Percentiles rank a stretch among this genome's conserved stretches.
These are phyloP conservation scores for Ceriagrion tenellum DNA, from an alignment of 2,888 invertebrate species.

Conservation along the genomic window DNA sequence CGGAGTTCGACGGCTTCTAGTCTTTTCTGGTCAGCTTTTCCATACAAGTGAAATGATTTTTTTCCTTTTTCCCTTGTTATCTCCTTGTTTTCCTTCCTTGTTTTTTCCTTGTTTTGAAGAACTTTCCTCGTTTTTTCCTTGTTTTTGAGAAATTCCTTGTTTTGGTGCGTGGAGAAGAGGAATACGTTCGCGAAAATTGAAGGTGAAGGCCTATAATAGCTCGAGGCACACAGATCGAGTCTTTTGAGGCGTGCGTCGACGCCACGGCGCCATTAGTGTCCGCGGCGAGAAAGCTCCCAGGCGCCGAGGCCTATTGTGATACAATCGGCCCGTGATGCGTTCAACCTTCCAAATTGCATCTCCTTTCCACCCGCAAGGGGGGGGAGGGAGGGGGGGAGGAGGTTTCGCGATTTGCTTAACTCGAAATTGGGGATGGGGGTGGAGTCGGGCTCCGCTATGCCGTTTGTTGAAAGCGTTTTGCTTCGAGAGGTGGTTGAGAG, in stretches of 20 bases:
- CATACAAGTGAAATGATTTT: no score
- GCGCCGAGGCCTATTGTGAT: not conserved
- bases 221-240: not conserved
- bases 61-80: no score
- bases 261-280: not conserved
- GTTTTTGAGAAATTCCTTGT: no score
- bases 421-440: not conserved
- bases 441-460: not conserved
- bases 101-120: no score
- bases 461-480: not conserved
- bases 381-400: no score
- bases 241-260: not conserved
- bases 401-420: not conserved
- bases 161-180: no score
- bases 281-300: not conserved
- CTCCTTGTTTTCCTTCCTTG: no score
- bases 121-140: no score
- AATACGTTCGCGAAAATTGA: not conserved
- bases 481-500: not conserved
- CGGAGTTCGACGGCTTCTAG: no score
- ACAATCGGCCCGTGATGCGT: not conserved
- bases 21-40: no score
- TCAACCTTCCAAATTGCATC: not conserved
- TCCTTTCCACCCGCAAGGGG: not conserved
- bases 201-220: not conserved